A percentile compares a stretch with the other conserved stretches of the same genome.
Conservation (phyloP, 2,888 invertebrate genomes). For the Rotaria socialis region DNA sequence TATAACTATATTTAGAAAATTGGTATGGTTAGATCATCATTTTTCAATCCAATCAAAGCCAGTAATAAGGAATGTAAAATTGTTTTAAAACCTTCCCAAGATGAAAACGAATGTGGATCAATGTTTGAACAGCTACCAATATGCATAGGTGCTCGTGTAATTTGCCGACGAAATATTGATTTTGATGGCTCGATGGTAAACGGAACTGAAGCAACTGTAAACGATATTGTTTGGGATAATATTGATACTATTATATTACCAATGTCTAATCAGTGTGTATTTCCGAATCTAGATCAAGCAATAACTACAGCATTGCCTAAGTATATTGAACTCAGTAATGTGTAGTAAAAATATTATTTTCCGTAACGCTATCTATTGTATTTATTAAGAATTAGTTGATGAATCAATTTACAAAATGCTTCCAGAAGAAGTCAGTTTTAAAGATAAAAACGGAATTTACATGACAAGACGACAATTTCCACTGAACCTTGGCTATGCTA, state of each 20-base stretch:
- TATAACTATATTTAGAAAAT: not conserved
- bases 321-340: not conserved
- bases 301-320: not conserved
- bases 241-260: not conserved
- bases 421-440: not conserved
- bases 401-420: not conserved
- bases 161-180: not conserved
- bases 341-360: too few relatives aligned
- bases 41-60: not conserved
- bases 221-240: not conserved
- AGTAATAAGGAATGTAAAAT: not conserved
- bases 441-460: not conserved
- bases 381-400: not conserved
- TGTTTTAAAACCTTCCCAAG: not conserved
- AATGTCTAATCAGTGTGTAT: not conserved
- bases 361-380: not conserved
- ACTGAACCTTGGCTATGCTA: not conserved
- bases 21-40: not conserved
- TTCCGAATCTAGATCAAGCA: not conserved
- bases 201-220: slow-evolving; percentile 6
- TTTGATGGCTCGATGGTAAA: not conserved
- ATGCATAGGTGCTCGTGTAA: not conserved
- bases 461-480: not conserved
- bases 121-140: not conserved
- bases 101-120: slow-evolving; percentile 1